These are phyloP conservation scores for Pandemis corylana DNA, from an alignment of 2,888 invertebrate genomes.

Conservation along the genomic window DNA sequence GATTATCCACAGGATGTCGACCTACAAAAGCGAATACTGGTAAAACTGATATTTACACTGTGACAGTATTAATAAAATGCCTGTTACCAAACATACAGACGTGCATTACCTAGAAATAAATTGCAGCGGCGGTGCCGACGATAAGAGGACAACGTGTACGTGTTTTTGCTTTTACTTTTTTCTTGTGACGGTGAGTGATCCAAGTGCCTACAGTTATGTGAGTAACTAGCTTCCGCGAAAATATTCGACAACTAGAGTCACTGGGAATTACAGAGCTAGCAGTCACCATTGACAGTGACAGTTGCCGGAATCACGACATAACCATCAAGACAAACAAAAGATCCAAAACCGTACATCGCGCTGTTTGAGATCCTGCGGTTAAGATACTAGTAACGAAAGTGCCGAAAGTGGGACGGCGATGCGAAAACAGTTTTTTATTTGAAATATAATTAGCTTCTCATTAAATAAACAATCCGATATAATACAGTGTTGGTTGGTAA, in stretches of 20 bases:
- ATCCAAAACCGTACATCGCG: not conserved
- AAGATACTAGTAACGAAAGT: not conserved
- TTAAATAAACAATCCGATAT: not conserved
- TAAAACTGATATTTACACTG: not conserved
- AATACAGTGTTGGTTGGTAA: not conserved
- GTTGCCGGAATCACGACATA: not conserved
- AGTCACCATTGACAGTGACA: not conserved
- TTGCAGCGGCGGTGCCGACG: no score
- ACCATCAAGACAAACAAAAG: not conserved
- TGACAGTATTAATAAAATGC: not conserved
- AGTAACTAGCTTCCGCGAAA: not conserved
- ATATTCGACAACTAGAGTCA: not conserved
- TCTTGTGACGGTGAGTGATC: not conserved
- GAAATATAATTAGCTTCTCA: not conserved
- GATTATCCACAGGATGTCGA: not conserved
- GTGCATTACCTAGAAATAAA: no score
- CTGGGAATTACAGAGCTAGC: not conserved
- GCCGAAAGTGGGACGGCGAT: not conserved
- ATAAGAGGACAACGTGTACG: no score
- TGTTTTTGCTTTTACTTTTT: no score
- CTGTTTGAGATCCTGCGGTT: conserved; percentile 4
- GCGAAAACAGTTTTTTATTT: not conserved
- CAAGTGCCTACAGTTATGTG: not conserved
- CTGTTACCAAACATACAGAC: no score
- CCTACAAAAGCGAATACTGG: not conserved